Base-by-base conservation (phyloP, 2,113 vertebrate species). In the Pluvialis apricaria region DNA sequence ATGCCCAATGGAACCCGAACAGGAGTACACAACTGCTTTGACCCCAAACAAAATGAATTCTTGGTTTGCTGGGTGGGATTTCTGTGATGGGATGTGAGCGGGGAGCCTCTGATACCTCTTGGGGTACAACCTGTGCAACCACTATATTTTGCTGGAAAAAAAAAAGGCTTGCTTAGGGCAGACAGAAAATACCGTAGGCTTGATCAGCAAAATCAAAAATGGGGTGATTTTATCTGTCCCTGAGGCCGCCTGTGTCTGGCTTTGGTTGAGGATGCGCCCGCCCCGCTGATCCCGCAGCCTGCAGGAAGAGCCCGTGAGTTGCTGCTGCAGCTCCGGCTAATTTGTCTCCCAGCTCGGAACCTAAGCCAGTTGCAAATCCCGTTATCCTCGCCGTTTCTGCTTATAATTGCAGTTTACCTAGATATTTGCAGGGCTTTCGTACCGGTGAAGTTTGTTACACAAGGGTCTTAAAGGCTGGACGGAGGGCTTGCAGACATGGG, bases 271-370 rank as follows among this genome's bases (percentile, higher is more conserved):
- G 60, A 11, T 76, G 42, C 12, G 4, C 47, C 55, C 26, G 57
- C 18, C n/a, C 34, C 1, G 1, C 65, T n/a, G 68, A 55, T 66
- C 45, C 20, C 0, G 0, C 54, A 57, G 25, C 45, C 65, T 68
- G 34, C 0, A 1, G 62, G 82, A 77, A 91, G 34, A 71, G 20
- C 40, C n/a, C 2, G 5, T 0, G 5, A 73, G 52, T 58, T 77
- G 62, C 71, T 92, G 66, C 80, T 4, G 0, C 40, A 51, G 52
- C 49, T 87, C n/a, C 1, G 4, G 75, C 28, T 82, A 7, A 57
- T 87, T 65, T 90, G 44, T 79, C 45, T 31, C 36, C 22, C 0
- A 0, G 15, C 45, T 65, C 4, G 4, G 66, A 57, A 62, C 34
- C 20, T 8, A 16, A 85, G 45, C n/a, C 18, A 42, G 64, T n/a